Percentiles rank a stretch among this genome's conserved stretches.
phyloP scores from a whole-genome alignment of 2,113 vertebrate genomes.

The Peromyscus maniculatus region DNA sequence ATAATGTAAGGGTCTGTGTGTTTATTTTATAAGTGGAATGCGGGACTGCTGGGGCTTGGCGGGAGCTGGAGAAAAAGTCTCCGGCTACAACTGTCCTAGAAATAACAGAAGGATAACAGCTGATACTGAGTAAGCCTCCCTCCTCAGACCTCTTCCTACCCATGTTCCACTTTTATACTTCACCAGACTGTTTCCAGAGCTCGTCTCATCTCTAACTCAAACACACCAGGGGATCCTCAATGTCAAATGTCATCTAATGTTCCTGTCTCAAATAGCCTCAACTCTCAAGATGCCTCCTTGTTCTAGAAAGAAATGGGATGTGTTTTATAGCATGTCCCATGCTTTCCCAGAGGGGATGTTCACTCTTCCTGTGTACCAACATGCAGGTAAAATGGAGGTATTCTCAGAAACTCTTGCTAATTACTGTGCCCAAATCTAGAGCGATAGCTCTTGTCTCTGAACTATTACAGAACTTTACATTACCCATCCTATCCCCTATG shows the following conservation, averaged over 20 bases:
- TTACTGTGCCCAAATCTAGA: not conserved
- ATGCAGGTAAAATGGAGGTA: not conserved
- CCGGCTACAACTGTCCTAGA: not conserved
- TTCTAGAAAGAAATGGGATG: slow-evolving; percentile 16
- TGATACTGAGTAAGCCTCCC: not conserved
- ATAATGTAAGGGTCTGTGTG: no score
- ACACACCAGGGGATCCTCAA: not conserved
- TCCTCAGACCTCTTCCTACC: not conserved
- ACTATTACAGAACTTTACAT: not conserved
- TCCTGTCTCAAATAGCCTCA: not conserved
- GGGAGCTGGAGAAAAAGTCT: no score
- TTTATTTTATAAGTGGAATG: no score
- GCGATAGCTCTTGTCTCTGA: not conserved
- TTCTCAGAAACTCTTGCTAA: slow-evolving; percentile 15
- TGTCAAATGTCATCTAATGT: not conserved
- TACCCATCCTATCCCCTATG: not conserved
- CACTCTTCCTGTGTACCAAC: slow-evolving; percentile 23
- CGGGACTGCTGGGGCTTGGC: no score
- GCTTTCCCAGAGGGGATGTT: not conserved
- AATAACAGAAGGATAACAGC: slow-evolving; percentile 24
- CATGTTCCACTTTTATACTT: not conserved
- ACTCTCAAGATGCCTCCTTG: not conserved
- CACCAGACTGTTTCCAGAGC: slow-evolving; percentile 32
- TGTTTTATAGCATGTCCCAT: not conserved
- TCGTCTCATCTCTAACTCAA: not conserved